Base-by-base conservation (phyloP, 2,797 vertebrate species). In the Ctenopoma kingsleyae region DNA sequence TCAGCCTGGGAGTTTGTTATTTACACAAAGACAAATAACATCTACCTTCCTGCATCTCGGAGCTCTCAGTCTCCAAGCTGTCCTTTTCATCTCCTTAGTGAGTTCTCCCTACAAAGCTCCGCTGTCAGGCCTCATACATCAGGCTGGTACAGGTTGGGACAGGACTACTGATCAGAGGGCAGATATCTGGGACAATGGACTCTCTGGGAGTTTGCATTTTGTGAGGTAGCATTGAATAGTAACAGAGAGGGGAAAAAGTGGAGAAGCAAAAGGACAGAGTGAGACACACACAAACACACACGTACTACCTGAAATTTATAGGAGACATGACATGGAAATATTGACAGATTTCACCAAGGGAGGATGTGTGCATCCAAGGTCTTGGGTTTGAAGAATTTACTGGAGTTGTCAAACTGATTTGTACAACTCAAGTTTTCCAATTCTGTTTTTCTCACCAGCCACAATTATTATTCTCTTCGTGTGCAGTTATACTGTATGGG, bases 181-280 rank as follows among this genome's bases (percentile, higher is more conserved):
- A 71, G 76, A 87, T 87, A 87, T 87, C 71, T 76, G 78, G 79
- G 82, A 88, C 87, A 86, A 74, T 66, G 55, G 50, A 67, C 72
- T 85, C 64, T 58, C 44, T 62, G 63, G 61, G 61, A 85, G 52
- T 36, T 36, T 66, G 53, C 17, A 52, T 64, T 43, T 32, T 49
- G 8, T 56, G 20, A 50, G 47, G 35, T 59, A 27, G 4, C 35
- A 20, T 40, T 65, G 55, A 68, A 49, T 30, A 59, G 9, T 15
- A 48, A 64, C 9, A 17, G 4, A 27, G 27, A 22, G 3, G 3
- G 48, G n/a, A 19, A 35, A 12, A 25, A 38, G 11, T 16, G 2
- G 25, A 54, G n/a, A 41, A 9, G 51, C 3, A 52, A 65, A 65
- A 72, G 46, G 32, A 53, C 25, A 72, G 40, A 65, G 19, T 17